Base-by-base conservation (phyloP, 2,888 invertebrate species). In the Noctua comes region DNA sequence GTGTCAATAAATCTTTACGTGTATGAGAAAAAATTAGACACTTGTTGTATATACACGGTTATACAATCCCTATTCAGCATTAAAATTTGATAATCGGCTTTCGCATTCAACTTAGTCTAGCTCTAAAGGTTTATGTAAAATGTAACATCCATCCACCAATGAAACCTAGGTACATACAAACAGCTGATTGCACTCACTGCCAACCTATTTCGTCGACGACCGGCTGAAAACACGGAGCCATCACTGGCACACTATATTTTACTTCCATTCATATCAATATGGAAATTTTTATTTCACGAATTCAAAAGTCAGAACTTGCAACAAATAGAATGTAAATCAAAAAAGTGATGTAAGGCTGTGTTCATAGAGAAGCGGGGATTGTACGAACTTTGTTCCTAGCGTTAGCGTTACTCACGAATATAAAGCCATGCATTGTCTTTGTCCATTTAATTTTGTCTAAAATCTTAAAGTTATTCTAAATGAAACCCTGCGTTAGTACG, bases 201-300 rank as follows among this genome's bases (percentile, higher is more conserved):
- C 8, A 27, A 69, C 57, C 62, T 64, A 65, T 80, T 77, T 54
- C 73, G 64, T 46, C n/a, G 59, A 65, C 59, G 57, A 51, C 66
- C 65, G 24, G 18, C 54, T 27, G 54, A 57, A 57, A 68, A 62
- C 68, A 71, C 68, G 65, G 46, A 77, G 69, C 31, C 57, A 59
- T 64, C 73, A 74, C 71, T 36, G 71, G 77, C 73, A 79, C 84
- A 79, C 77, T 70, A 66, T 83, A 83, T 83, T 79, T 79, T 84
- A 73, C 70, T 46, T 79, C 57, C 62, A 75, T 84, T 84, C 76
- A 73, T 86, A 84, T 82, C 70, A 84, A 86, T 81, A 86, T 86
- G 86, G 78, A 78, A 85, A 86, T 85, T 83, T 43, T 83, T 76
- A 74, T 80, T 85, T 85, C 68, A 72, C 76, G 64, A 76, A 85